Evolutionary conservation across 2,113 vertebrate genomes (phyloP).

Genomic region (Myotis davidii): DNA sequence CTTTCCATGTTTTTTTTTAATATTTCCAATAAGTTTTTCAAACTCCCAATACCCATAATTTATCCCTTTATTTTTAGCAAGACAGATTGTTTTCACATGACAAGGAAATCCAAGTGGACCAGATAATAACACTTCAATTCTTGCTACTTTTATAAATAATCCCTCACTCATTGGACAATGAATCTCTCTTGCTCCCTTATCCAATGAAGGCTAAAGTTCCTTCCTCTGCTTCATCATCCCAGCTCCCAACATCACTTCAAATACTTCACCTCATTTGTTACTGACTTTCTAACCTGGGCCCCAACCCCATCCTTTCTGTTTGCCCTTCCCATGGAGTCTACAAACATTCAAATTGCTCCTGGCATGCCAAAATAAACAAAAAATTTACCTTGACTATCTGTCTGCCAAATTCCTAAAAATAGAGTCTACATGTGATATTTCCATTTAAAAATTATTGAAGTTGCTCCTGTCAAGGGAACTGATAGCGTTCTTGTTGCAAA

Average conservation of each 20-base stretch:
- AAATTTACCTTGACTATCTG: neutral
- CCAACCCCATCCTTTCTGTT: neutral
- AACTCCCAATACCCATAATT: neutral
- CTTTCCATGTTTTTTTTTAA: neutral
- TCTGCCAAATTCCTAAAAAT: neutral
- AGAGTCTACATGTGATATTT: neutral
- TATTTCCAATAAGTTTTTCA: neutral
- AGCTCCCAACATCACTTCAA: neutral
- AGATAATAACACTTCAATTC: neutral
- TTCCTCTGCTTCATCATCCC: neutral
- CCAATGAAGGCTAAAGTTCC: fast-evolving
- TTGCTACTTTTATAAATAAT: neutral
- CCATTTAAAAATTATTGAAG: neutral
- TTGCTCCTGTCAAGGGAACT: neutral
- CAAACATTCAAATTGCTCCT: neutral
- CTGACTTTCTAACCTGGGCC: neutral
- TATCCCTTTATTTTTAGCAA: slow-evolving; percentile 25
- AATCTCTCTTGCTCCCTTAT: fast-evolving
- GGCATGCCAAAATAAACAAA: slow-evolving; percentile 5
- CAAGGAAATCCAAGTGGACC: neutral
- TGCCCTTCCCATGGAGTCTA: neutral
- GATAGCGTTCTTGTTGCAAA: neutral
- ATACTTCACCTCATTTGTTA: neutral
- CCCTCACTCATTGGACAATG: neutral
- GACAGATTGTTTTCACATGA: neutral